Evolutionary conservation across 2,797 vertebrate species (phyloP), one percentile per base, ranked within the genome.

Genomic region (Gadopsis bispinosus): DNA sequence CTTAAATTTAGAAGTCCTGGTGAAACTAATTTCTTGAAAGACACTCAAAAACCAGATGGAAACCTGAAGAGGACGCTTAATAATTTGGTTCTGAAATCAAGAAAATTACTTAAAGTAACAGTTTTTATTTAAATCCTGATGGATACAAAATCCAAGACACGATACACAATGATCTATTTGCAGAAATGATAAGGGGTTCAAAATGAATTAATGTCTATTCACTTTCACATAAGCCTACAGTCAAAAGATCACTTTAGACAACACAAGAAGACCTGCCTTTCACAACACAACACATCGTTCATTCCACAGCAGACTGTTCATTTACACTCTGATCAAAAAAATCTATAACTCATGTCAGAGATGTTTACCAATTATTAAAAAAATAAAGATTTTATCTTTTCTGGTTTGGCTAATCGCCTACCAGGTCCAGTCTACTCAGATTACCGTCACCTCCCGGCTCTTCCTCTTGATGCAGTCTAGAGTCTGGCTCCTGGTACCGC

Each of bases 391-490:
- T 35, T 4, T 0, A 26, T 63, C 37, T 50, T 7, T 67, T 71
- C 26, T 33, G 9, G 33, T 63, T 66, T 45, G 43, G n/a, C 37
- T 43, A 39, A 47, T 41, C 31, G 55, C 31, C 17, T 22, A 31
- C 11, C 10, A 43, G 22, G 22, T 47, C 68, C 22, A 7, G 41
- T 76, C 26, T 17, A 0, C 50, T 95, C 88, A 96, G 83, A 95
- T 95, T 81, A 95, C 93, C 0, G 95, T 96, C 79, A 96, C 95
- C 77, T 97, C 97, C 58, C 95, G 93, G 63, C 90, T 96, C 86
- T 96, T 97, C 87, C 93, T 95, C 90, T 97, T 97, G 16, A 95
- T 95, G 69, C 95, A 96, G 88, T 97, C 96, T 0, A 96, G 86
- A 1, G 94, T 90, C 63, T 95, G 91, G 72, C 95, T 95, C 22